These are phyloP conservation scores for Bembecia ichneumoniformis DNA, from an alignment of 2,888 invertebrate genomes.

Conservation along the genomic window DNA sequence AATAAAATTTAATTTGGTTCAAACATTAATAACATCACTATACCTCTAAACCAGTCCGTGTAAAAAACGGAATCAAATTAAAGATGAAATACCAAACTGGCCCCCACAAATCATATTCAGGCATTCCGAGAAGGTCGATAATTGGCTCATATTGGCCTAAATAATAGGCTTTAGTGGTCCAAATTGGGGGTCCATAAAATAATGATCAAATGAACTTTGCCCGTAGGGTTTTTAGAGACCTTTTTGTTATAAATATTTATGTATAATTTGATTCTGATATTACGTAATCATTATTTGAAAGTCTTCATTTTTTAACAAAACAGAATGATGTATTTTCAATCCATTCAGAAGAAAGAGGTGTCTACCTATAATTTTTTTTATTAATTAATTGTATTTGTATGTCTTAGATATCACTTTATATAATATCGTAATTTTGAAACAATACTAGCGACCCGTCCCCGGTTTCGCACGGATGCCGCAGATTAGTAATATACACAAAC, in stretches of 20 bases:
- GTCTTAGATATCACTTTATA: too few relatives aligned
- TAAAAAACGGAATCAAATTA: slow-evolving; percentile 9
- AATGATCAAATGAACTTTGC: slow-evolving; percentile 45
- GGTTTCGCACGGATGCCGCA: too few relatives aligned
- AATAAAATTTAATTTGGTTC: background rate
- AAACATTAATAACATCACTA: background rate
- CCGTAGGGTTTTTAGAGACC: slow-evolving; percentile 2
- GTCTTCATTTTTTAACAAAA: too few relatives aligned
- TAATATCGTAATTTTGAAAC: too few relatives aligned
- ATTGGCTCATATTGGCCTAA: slow-evolving; percentile 44
- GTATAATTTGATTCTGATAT: background rate
- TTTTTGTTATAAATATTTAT: background rate
- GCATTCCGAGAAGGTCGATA: slow-evolving; percentile 27
- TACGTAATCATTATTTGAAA: background rate
- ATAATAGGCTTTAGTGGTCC: slow-evolving; percentile 46
- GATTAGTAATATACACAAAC: too few relatives aligned
- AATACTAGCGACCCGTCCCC: too few relatives aligned
- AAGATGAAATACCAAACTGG: slow-evolving; percentile 2
- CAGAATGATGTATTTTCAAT: too few relatives aligned
- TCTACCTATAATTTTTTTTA: too few relatives aligned
- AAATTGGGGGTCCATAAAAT: slow-evolving; percentile 62
- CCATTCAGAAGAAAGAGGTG: too few relatives aligned
- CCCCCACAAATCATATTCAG: slow-evolving; percentile 22
- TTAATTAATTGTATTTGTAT: too few relatives aligned
- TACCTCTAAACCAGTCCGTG: background rate